Evolutionary conservation across 1,140 invertebrate species (phyloP), one percentile per base, ranked within the genome.

Genomic region (Charaxes varanes): DNA sequence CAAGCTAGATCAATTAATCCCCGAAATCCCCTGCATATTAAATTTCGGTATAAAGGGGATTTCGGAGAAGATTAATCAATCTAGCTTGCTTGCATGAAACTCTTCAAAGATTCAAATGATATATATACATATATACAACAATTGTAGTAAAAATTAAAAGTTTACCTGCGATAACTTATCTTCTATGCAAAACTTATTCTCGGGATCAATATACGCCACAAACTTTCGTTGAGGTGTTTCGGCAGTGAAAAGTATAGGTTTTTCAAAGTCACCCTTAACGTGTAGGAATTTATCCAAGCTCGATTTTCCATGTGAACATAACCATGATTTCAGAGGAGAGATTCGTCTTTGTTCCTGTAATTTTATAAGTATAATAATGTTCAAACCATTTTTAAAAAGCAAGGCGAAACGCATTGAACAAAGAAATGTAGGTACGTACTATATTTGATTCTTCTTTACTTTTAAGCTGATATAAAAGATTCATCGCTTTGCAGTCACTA

Each of bases 401-500:
- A 22, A 30, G 41, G 10, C n/a, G 17, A 24, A 5, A 26, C n/a
- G n/a, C n/a, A n/a, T n/a, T 12, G 7, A 2, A 36, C 21, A 41
- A 41, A 37, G 16, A 24, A 49, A 38, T 4, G 12, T 24, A 36
- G 6, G 26, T 44, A 72, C 71, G 69, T 71, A 91, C 91, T 67
- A 88, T 86, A 22, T 87, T 93, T 8, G 91, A 87, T 69, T 91
- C 91, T 57, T 94, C 88, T 49, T 90, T 89, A 72, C 94, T 91
- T 53, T 90, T 89, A 21, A 98, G 79, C 62, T 92, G 88, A 67
- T 96, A 95, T 1, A 98, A 82, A 22, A 97, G 86, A 87, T 97
- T 97, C 91, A 98, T 97, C 2, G 97, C 96, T 88, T 98, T 98
- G 74, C 97, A 99, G 79, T 99, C 97, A 27, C 96, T 97, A 72